These are phyloP conservation scores for Tadarida brasiliensis DNA, from an alignment of 2,797 vertebrate species.

Conservation along the genomic window DNA sequence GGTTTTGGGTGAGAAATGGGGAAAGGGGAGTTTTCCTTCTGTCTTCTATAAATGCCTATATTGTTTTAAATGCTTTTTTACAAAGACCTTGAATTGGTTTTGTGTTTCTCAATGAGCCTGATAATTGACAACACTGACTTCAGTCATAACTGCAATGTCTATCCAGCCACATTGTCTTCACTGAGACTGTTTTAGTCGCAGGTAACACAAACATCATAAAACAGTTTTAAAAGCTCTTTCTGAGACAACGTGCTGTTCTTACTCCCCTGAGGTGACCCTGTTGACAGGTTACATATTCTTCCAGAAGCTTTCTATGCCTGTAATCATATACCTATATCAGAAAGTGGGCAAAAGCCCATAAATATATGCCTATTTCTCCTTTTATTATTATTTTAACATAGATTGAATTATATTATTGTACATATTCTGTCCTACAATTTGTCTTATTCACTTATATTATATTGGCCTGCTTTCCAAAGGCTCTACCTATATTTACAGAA, in stretches of 20 bases:
- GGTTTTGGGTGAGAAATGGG: neutral
- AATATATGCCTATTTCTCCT: neutral
- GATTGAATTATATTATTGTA: neutral
- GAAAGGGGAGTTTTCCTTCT: neutral
- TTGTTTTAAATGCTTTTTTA: neutral
- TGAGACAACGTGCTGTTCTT: neutral
- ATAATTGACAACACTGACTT: constrained; percentile 4
- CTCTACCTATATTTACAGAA: neutral
- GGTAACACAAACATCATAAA: constrained; percentile 12
- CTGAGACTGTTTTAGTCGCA: neutral
- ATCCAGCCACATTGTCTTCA: neutral
- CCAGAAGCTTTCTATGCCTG: neutral
- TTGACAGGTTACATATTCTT: neutral
- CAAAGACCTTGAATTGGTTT: neutral
- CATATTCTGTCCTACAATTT: neutral
- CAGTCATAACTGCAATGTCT: neutral
- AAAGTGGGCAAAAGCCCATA: neutral
- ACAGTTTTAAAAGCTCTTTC: neutral
- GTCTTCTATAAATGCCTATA: neutral
- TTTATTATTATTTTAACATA: neutral
- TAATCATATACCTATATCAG: neutral
- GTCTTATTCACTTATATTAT: constrained; percentile 39
- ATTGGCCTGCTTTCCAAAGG: neutral
- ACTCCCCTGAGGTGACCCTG: neutral
- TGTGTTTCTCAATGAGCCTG: neutral